A percentile compares a stretch with the other conserved stretches of the same genome.
phyloP scores from a whole-genome alignment of 1,140 invertebrate species.

The Drosophila biarmipes region DNA sequence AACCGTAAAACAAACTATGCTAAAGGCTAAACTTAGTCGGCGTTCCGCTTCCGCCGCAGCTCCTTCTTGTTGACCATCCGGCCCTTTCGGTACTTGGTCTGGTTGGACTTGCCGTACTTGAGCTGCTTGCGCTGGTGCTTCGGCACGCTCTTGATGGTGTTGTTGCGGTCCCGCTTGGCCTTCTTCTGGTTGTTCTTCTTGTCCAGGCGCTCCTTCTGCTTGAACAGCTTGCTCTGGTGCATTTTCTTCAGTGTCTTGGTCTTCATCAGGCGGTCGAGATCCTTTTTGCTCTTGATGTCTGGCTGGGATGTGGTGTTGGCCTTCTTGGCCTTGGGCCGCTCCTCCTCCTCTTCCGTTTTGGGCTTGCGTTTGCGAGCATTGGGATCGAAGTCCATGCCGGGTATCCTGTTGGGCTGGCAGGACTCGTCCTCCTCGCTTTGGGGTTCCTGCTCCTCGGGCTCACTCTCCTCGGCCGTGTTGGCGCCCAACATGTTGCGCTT shows the following conservation, averaged over 20 bases:
- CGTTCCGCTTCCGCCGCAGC: slow-evolving; percentile 58
- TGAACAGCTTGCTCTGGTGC: slow-evolving; percentile 90
- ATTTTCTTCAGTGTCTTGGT: slow-evolving; percentile 88
- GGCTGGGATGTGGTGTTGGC: background rate
- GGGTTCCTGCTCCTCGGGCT: slow-evolving; percentile 78
- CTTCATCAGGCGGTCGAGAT: slow-evolving; percentile 88
- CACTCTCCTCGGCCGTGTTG: slow-evolving; percentile 86
- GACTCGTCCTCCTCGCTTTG: slow-evolving; percentile 81
- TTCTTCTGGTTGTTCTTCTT: slow-evolving; percentile 87
- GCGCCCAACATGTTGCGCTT: slow-evolving; percentile 89
- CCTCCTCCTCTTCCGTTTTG: background rate
- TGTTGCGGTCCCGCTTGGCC: slow-evolving; percentile 79
- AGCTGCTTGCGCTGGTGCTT: slow-evolving; percentile 69
- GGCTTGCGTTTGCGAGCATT: slow-evolving; percentile 51
- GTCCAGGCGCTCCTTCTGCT: slow-evolving; percentile 89
- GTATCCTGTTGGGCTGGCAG: slow-evolving; percentile 84
- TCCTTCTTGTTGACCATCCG: slow-evolving; percentile 65
- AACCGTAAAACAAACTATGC: slow-evolving; percentile 57
- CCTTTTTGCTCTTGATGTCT: slow-evolving; percentile 86
- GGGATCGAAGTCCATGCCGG: slow-evolving; percentile 86
- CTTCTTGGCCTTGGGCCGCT: slow-evolving; percentile 11
- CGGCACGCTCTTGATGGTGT: slow-evolving; percentile 74
- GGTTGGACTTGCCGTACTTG: slow-evolving; percentile 51
- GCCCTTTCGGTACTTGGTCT: slow-evolving; percentile 66
- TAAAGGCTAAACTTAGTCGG: slow-evolving; percentile 47